phyloP scores from a whole-genome alignment of 2,797 vertebrate species.

The Masticophis lateralis region DNA sequence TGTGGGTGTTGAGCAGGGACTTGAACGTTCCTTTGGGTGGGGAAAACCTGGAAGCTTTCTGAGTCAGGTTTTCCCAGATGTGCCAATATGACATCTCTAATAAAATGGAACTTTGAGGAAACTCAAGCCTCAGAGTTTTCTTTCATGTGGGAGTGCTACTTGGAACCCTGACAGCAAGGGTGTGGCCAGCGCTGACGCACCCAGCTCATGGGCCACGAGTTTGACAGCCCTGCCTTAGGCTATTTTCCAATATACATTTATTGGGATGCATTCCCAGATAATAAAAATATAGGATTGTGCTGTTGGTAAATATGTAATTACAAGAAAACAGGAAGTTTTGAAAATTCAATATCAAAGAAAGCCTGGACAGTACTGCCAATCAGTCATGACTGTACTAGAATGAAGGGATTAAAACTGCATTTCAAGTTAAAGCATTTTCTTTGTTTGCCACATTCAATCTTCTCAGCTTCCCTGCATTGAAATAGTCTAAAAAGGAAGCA shows the following conservation, averaged over 20 bases:
- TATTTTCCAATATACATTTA: neutral
- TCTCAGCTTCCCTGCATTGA: neutral
- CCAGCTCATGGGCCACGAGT: too few relatives aligned
- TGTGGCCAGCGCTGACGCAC: too few relatives aligned
- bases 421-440: neutral
- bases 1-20: too few relatives aligned
- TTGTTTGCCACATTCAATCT: neutral
- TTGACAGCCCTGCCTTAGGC: neutral
- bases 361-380: neutral
- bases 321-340: neutral
- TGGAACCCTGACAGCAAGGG: too few relatives aligned
- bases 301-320: neutral
- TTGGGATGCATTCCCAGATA: neutral
- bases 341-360: neutral
- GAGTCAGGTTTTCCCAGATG: too few relatives aligned
- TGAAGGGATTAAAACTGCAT: neutral
- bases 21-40: too few relatives aligned
- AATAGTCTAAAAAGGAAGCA: neutral
- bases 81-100: too few relatives aligned
- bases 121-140: too few relatives aligned
- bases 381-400: neutral
- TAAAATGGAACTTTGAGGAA: too few relatives aligned
- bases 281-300: neutral
- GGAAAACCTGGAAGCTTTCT: too few relatives aligned
- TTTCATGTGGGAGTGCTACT: too few relatives aligned